Base-by-base conservation (phyloP, 2,888 invertebrate species). In the Camponotus fellah region DNA sequence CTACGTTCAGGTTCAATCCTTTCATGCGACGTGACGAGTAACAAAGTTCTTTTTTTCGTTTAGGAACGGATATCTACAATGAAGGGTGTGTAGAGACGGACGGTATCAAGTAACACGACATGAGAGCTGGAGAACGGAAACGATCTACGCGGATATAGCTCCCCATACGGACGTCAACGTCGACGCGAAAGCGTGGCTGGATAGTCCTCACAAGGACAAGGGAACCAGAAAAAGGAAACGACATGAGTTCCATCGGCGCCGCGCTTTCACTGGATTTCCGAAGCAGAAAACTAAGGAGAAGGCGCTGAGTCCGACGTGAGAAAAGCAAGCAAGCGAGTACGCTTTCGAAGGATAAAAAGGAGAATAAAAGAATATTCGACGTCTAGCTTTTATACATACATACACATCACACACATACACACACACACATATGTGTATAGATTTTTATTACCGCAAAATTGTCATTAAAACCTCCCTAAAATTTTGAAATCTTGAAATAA, bases 141-240 rank as follows among this genome's bases (percentile, higher is more conserved):
- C 71, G 85, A 79, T 82, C 58, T 72, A 26, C 14, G 43, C 40
- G 65, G 69, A 81, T 82, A 75, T 56, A 75, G 75, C 68, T 85
- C 71, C 75, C 71, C 53, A 56, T 74, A 85, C 66, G 81, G 74
- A 40, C 40, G 85, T 80, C 85, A 85, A 85, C 69, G 60, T 60
- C 40, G 60, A 58, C 62, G 69, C 49, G 37, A 75, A 56, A 66
- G 46, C 58, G 40, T 56, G 64, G 43, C 62, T 66, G 46, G 72
- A 21, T 80, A 43, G 72, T 72, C 46, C 43, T 80, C 21, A 46
- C 21, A 71, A 79, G 53, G 68, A 68, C n/a, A 43, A 68, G 72
- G 34, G 14, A 46, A 46, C 43, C 43, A 79, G 79, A 79, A 80
- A 60, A 72, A 80, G 72, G 12, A 80, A 75, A 81, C 40, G 81